Evolutionary conservation across 2,888 invertebrate species (phyloP).

Genomic region (Augiades crinisus): DNA sequence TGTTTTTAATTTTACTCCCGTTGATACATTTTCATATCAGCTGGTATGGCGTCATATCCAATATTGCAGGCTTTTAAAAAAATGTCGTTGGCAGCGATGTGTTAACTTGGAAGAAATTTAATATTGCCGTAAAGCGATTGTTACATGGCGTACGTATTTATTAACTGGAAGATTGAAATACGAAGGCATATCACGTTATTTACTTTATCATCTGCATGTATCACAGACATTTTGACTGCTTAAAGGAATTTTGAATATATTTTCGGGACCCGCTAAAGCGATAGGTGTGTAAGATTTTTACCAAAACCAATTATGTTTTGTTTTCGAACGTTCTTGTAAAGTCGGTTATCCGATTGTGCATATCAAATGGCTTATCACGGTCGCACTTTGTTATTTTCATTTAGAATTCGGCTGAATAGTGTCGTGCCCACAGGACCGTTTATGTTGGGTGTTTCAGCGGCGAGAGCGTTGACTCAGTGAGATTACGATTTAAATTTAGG

Average conservation of each 20-base stretch:
- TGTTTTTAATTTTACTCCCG: background rate
- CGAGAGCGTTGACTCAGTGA: slow-evolving; percentile 78
- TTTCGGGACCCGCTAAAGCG: too few species aligned
- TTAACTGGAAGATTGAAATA: background rate
- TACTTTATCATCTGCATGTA: background rate
- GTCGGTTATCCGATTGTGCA: background rate
- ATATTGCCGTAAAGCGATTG: background rate
- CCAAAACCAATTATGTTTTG: too few species aligned
- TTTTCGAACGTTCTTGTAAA: background rate
- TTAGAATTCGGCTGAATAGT: slow-evolving; percentile 57
- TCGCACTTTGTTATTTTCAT: slow-evolving; percentile 47
- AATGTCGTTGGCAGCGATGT: background rate
- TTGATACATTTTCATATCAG: background rate
- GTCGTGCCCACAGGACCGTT: slow-evolving; percentile 62
- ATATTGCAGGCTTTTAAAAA: background rate
- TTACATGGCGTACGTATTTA: background rate
- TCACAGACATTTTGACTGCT: background rate
- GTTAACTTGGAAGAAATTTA: background rate
- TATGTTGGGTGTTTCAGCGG: slow-evolving; percentile 68
- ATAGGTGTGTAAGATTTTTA: too few species aligned
- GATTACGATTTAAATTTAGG: slow-evolving; percentile 80
- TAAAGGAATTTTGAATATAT: background rate
- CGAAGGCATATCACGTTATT: background rate
- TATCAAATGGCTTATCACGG: slow-evolving; percentile 2
- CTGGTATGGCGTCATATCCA: background rate